Evolutionary conservation across 2,113 vertebrate species (phyloP).

Genomic region (Meriones unguiculatus): DNA sequence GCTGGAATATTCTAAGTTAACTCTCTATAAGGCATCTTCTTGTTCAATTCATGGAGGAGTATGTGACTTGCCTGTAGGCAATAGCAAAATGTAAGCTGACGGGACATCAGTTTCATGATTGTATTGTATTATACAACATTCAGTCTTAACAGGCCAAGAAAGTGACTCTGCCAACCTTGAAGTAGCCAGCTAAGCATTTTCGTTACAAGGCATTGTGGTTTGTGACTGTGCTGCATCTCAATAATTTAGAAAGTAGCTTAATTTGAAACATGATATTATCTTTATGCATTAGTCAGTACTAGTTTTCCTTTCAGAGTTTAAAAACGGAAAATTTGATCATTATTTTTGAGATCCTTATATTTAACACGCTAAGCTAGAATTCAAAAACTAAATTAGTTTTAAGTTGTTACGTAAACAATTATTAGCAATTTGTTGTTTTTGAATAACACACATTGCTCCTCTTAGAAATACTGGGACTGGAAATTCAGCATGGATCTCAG

Average conservation of each 20-base stretch:
- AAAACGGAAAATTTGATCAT: neutral
- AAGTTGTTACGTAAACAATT: neutral
- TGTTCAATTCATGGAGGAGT: neutral
- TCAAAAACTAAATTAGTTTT: neutral
- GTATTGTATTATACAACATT: neutral
- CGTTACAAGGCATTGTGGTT: neutral
- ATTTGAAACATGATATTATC: neutral
- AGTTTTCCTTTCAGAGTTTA: neutral
- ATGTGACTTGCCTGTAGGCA: neutral
- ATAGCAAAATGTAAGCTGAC: neutral
- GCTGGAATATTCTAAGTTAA: neutral
- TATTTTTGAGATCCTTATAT: conserved; percentile 22
- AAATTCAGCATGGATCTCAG: neutral
- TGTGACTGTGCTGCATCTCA: neutral
- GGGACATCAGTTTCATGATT: neutral
- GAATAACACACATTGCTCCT: neutral
- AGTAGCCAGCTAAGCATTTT: neutral
- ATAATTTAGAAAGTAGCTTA: neutral
- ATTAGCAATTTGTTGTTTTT: neutral
- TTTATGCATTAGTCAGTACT: neutral
- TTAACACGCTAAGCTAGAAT: neutral
- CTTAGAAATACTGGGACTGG: neutral
- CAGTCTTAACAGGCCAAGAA: neutral
- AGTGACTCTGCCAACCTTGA: neutral
- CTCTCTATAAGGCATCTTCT: accelerated